Percentiles rank a stretch among this genome's conserved stretches.
Evolutionary conservation across 2,888 invertebrate species (phyloP).

Genomic region (Drosophila maculinotata): DNA sequence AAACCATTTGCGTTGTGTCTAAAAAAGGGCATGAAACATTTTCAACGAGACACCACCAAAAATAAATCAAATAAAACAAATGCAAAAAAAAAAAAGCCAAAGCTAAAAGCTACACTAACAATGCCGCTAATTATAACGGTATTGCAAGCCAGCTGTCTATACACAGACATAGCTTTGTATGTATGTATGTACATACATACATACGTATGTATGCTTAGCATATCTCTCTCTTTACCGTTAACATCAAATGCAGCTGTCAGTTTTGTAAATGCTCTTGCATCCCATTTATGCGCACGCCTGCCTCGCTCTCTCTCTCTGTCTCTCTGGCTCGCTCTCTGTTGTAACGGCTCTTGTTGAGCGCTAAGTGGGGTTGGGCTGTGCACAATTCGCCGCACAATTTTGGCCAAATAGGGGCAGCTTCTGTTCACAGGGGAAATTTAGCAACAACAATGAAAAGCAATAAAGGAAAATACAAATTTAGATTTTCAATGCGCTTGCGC

Average conservation of each 20-base stretch:
- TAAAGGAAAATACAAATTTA: neutral
- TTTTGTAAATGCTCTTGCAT: constrained; percentile 33
- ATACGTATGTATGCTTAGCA: constrained; percentile 17
- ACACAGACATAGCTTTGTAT: constrained; percentile 6
- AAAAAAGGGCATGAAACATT: constrained; percentile 60
- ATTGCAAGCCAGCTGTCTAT: constrained; percentile 22
- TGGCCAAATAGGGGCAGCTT: constrained; percentile 60
- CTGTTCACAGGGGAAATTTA: constrained; percentile 47
- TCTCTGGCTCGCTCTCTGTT: neutral
- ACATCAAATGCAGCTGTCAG: constrained; percentile 59
- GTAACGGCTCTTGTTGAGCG: neutral
- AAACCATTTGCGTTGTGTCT: constrained; percentile 49
- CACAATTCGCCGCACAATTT: constrained; percentile 64
- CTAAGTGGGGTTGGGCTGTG: constrained; percentile 15
- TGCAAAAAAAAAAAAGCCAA: constrained; percentile 20
- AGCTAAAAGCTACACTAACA: constrained; percentile 29
- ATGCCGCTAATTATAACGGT: constrained; percentile 50
- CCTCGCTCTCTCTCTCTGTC: neutral
- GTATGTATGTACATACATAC: constrained; percentile 11
- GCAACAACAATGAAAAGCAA: neutral
- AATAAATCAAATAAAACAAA: constrained; percentile 26
- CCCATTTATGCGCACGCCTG: constrained; percentile 15
- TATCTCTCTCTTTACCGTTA: constrained; percentile 44
- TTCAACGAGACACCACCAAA: constrained; percentile 26
- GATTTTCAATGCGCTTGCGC: constrained; percentile 47